Percentiles rank a stretch among this genome's conserved stretches.
These are phyloP conservation scores for Numenius phaeopus DNA, from an alignment of 2,797 vertebrate species.

Conservation along the genomic window DNA sequence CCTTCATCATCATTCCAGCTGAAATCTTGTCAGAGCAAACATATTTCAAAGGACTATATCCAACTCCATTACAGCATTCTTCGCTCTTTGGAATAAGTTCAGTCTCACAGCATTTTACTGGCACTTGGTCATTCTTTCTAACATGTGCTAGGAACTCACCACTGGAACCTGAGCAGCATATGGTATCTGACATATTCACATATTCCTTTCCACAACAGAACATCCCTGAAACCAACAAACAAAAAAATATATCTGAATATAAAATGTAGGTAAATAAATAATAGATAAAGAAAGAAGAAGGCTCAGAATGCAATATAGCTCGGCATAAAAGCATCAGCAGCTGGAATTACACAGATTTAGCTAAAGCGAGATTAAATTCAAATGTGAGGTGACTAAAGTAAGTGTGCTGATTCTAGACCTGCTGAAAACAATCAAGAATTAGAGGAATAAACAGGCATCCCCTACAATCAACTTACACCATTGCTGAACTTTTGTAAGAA, in stretches of 20 bases:
- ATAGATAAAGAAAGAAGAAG: conserved; percentile 18
- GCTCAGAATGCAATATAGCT: conserved; percentile 19
- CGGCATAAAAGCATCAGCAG: conserved; percentile 56
- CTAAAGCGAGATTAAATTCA: conserved; percentile 42
- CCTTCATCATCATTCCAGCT: conserved; percentile 84
- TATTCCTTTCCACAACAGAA: conserved; percentile 91
- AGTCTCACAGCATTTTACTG: conserved; percentile 90
- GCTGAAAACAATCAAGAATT: conserved; percentile 33
- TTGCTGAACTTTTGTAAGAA: neutral
- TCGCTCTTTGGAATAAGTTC: conserved; percentile 88
- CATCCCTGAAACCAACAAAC: conserved; percentile 83
- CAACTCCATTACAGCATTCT: conserved; percentile 90
- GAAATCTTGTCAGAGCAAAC: conserved; percentile 91
- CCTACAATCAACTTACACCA: neutral
- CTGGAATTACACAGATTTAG: conserved; percentile 16
- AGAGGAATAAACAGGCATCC: neutral
- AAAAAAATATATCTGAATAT: conserved; percentile 55
- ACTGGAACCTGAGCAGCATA: conserved; percentile 88
- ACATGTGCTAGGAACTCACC: conserved; percentile 85
- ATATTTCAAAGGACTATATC: conserved; percentile 89
- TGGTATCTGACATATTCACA: conserved; percentile 87
- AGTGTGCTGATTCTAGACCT: conserved; percentile 26
- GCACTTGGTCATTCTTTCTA: conserved; percentile 84
- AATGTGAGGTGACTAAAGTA: conserved; percentile 21
- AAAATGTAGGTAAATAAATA: neutral